Base-by-base conservation (phyloP, 2,888 invertebrate species). In the Pseudococcus viburni region DNA sequence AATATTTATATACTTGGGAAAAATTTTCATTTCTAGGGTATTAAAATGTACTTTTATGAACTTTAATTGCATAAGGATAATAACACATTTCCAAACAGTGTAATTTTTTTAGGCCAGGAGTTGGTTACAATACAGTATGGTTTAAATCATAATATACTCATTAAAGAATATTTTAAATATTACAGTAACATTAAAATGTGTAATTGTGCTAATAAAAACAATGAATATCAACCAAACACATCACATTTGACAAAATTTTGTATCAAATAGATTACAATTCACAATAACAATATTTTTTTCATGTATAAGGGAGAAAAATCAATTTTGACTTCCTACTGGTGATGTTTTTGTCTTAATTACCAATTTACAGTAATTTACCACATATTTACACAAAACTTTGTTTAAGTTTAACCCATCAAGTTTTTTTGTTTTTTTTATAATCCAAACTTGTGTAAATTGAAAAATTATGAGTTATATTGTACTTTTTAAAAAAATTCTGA, bases 141-240 rank as follows among this genome's bases (percentile, higher is more conserved):
- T 15, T 73, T 17, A 39, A 39, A 33, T 33, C 17, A 33, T 33
- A 17, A 73, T 17, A 17, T 33, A 33, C 3, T 22, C 9, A 64
- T 64, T 64, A 22, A 0, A 1, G 64, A 64, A 22, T 22, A 55
- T 12, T 64, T 64, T 64, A 64, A 64, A 64, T 22, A 3, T 64
- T 22, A 22, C n/a, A 64, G 22, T 64, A 59, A n/a, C 59, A 64
- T 64, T 64, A 64, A 64, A 64, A 64, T 59, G 17, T 17, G 59
- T 19, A 59, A 19, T 51, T 51, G 15, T 15, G 15, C 59, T n/a
- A 59, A 17, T 55, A 59, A 19, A 59, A 59, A 59, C 59, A 59
- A 59, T n/a, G 15, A n/a, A 59, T n/a, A 19, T 59, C 6, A n/a
- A 59, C 59, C 5, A 59, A 59, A 59, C 3, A 7, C 17, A 59